phyloP scores from a whole-genome alignment of 2,888 invertebrate genomes.

The Hofmannophila pseudospretella region DNA sequence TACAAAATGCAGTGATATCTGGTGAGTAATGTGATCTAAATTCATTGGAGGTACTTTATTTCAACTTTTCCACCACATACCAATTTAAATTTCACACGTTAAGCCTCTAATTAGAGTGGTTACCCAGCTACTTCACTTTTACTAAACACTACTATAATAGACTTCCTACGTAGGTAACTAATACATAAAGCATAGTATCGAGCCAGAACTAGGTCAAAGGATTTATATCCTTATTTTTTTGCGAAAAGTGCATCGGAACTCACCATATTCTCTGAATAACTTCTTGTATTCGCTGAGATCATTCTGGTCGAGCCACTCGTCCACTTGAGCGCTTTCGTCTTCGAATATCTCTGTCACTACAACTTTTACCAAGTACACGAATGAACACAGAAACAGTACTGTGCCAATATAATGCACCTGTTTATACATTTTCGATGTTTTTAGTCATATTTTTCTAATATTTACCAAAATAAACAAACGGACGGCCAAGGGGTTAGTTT shows the following conservation, averaged over 20 bases:
- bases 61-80: no score
- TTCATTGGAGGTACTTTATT: no score
- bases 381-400: slow-evolving; percentile 47
- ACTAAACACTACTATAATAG: no score
- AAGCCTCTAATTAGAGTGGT: no score
- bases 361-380: slow-evolving; percentile 52
- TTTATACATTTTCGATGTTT: slow-evolving; percentile 50
- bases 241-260: slow-evolving; percentile 47
- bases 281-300: slow-evolving; percentile 83
- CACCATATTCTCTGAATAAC: slow-evolving; percentile 85
- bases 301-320: slow-evolving; percentile 86
- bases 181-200: no score
- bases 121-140: no score
- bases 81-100: no score
- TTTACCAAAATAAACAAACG: slow-evolving; percentile 21
- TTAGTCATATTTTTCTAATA: slow-evolving; percentile 43
- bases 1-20: no score
- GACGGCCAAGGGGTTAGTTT: slow-evolving; percentile 19
- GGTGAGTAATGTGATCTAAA: no score
- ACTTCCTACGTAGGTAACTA: no score
- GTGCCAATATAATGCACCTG: slow-evolving; percentile 49
- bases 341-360: slow-evolving; percentile 62
- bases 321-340: slow-evolving; percentile 80
- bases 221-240: no score
- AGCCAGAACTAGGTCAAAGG: no score